phyloP scores from a whole-genome alignment of 2,888 invertebrate genomes.

The Eilema caniola region DNA sequence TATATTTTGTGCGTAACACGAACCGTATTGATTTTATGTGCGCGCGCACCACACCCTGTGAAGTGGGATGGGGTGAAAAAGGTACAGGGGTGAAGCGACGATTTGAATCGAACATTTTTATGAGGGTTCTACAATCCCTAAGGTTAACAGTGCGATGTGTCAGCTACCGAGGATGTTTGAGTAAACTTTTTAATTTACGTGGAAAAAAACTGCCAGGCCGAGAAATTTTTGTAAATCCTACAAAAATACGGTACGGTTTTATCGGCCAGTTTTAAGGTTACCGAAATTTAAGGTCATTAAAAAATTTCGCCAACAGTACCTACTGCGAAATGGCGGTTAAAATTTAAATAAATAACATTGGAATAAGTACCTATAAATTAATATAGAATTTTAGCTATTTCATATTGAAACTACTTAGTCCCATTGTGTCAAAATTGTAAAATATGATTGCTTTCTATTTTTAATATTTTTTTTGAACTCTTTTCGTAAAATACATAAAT shows the following conservation, averaged over 20 bases:
- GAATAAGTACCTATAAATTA: background rate
- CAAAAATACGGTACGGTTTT: slow-evolving; percentile 38
- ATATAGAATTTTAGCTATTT: background rate
- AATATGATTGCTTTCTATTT: too few species aligned
- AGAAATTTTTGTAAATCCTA: slow-evolving; percentile 42
- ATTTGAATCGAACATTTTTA: slow-evolving; percentile 84
- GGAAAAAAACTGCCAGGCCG: slow-evolving; percentile 33
- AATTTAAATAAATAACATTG: slow-evolving; percentile 14
- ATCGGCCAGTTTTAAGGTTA: slow-evolving; percentile 30
- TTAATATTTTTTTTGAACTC: too few species aligned
- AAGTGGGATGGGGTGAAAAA: slow-evolving; percentile 64
- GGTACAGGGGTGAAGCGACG: slow-evolving; percentile 78
- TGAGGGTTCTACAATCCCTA: slow-evolving; percentile 78
- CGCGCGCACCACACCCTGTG: slow-evolving; percentile 75
- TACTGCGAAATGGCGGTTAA: slow-evolving; percentile 28
- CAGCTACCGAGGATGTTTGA: slow-evolving; percentile 62
- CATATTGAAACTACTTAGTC: too few species aligned
- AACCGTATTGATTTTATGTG: slow-evolving; percentile 84
- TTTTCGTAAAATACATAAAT: too few species aligned
- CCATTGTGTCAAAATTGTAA: too few species aligned
- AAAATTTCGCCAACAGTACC: slow-evolving; percentile 30
- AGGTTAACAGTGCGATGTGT: slow-evolving; percentile 78
- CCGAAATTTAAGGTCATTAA: slow-evolving; percentile 38
- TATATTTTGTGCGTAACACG: slow-evolving; percentile 82
- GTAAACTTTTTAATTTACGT: slow-evolving; percentile 53